These are phyloP conservation scores for Isaurus tuberculatus DNA, from an alignment of 92 coral and sea anemone genomes.

Conservation along the genomic window DNA sequence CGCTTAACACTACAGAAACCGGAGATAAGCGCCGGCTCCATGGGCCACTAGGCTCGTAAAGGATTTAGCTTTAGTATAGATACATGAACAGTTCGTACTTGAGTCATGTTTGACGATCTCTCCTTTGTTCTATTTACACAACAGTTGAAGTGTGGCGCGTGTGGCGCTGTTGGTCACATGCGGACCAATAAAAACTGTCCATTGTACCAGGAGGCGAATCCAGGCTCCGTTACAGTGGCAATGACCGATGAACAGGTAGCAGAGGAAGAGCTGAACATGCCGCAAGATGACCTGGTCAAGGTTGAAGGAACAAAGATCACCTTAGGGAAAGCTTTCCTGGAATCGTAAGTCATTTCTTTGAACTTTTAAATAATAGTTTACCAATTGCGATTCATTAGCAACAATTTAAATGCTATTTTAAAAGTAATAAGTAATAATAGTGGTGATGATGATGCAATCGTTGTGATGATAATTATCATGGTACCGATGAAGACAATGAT, in stretches of 20 bases:
- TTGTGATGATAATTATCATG: neutral
- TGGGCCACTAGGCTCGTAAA: no score
- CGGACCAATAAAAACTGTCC: slow-evolving; percentile 99
- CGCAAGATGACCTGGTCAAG: slow-evolving; percentile 97
- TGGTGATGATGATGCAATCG: neutral
- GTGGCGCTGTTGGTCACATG: slow-evolving; percentile 99
- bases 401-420: neutral
- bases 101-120: no score
- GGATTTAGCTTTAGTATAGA: no score
- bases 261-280: slow-evolving; percentile 98
- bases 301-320: slow-evolving; percentile 99
- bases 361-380: neutral
- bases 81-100: no score
- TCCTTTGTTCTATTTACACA: neutral
- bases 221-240: slow-evolving; percentile 91
- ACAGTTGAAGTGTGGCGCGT: slow-evolving; percentile 98
- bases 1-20: no score
- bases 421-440: neutral
- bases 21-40: no score
- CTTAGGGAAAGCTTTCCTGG: slow-evolving; percentile 95
- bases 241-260: slow-evolving; percentile 99
- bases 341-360: slow-evolving; percentile 74
- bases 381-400: neutral
- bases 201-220: slow-evolving; percentile 88
- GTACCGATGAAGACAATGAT: neutral